These are phyloP conservation scores for Damaliscus lunatus DNA, from an alignment of 2,113 vertebrate species.

Conservation along the genomic window DNA sequence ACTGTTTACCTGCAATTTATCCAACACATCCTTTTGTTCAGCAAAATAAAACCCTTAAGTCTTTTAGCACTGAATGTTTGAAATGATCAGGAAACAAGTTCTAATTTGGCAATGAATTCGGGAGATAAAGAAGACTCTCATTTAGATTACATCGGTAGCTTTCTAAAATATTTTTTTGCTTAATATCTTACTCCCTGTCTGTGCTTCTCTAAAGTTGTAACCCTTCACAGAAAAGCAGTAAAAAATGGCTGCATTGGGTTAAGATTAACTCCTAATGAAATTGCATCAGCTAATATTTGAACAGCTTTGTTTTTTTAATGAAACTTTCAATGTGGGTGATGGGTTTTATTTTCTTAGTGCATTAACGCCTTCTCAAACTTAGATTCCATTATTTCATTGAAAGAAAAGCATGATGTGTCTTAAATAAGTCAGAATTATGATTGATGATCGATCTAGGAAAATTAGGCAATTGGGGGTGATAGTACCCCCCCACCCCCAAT, in stretches of 20 bases:
- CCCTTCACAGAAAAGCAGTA: conserved; percentile 62
- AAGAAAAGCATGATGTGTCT: not conserved
- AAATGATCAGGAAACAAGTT: not conserved
- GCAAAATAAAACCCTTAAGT: conserved; percentile 5
- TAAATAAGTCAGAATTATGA: conserved; percentile 63
- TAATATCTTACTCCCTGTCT: conserved; percentile 78
- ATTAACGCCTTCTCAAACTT: conserved; percentile 63
- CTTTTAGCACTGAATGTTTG: not conserved
- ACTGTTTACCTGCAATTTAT: conserved; percentile 12
- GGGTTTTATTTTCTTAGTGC: conserved; percentile 70
- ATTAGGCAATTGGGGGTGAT: conserved; percentile 69
- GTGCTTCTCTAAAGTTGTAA: conserved; percentile 4
- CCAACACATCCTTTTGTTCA: not conserved
- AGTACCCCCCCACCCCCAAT: conserved; percentile 61
- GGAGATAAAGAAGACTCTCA: conserved; percentile 24
- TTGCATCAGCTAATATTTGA: conserved; percentile 72
- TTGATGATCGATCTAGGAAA: conserved; percentile 69
- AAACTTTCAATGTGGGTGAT: conserved; percentile 33
- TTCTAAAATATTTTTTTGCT: conserved; percentile 79
- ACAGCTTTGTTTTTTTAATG: conserved; percentile 66
- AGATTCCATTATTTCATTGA: conserved; percentile 10
- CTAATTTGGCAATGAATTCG: not conserved
- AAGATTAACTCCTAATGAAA: conserved; percentile 74
- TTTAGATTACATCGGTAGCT: conserved; percentile 56
- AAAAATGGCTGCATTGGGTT: conserved; percentile 69